Evolutionary conservation across 2,797 vertebrate species (phyloP).

Genomic region (Ciconia nigra): DNA sequence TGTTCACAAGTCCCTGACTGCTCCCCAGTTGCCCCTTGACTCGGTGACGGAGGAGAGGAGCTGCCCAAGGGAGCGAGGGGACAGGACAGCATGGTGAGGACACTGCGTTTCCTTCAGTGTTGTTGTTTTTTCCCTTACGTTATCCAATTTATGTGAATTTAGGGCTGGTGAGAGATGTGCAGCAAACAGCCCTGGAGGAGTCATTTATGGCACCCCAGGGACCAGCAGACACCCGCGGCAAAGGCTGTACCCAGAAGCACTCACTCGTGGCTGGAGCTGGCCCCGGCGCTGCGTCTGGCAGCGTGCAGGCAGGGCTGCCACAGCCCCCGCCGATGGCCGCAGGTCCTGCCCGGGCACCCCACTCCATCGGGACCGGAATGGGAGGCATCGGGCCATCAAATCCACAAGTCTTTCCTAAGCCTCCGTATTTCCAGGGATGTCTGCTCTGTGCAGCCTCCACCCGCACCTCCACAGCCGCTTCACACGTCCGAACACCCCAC

Average conservation of each 20-base stretch:
- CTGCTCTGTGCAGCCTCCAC: neutral
- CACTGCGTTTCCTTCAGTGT: neutral
- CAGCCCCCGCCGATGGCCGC: rapidly evolving
- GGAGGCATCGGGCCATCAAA: neutral
- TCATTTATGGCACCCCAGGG: neutral
- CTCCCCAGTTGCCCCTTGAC: neutral
- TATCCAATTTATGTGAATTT: neutral
- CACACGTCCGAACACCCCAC: rapidly evolving
- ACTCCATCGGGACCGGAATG: rapidly evolving
- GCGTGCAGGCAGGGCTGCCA: neutral
- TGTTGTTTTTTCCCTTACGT: slow-evolving; percentile 24
- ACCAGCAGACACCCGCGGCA: neutral
- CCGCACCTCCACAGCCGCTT: rapidly evolving
- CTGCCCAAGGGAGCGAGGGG: slow-evolving; percentile 11
- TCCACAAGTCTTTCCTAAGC: rapidly evolving
- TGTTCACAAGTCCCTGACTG: neutral
- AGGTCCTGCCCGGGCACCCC: neutral
- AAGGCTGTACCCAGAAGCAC: neutral
- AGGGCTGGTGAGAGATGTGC: neutral
- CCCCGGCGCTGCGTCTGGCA: neutral
- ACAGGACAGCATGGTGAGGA: neutral
- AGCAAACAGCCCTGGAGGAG: neutral
- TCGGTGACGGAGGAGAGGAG: neutral
- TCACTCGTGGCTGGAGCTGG: neutral
- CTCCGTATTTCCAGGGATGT: rapidly evolving